Evolutionary conservation across 1,140 invertebrate species (phyloP).

Genomic region (Drosophila mojavensis): DNA sequence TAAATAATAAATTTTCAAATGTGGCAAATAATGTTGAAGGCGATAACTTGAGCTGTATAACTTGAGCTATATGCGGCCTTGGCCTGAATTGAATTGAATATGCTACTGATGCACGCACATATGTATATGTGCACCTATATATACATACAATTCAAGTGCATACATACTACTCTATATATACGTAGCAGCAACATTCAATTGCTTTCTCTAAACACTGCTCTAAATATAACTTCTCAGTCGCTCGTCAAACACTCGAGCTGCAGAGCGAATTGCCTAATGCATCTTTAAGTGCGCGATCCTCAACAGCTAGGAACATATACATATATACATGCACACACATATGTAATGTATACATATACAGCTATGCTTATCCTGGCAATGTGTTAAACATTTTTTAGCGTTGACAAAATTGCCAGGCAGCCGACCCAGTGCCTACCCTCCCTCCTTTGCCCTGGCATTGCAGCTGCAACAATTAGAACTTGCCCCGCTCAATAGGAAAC

Average conservation of each 20-base stretch:
- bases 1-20: slow-evolving; percentile 42
- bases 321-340: background rate
- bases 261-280: slow-evolving; percentile 30
- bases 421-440: slow-evolving; percentile 8
- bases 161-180: background rate
- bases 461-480: slow-evolving; percentile 76
- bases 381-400: slow-evolving; percentile 80
- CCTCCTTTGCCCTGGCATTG: slow-evolving; percentile 26
- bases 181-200: slow-evolving; percentile 26
- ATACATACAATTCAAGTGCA: no score
- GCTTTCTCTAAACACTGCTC: slow-evolving; percentile 11
- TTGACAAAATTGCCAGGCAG: slow-evolving; percentile 73
- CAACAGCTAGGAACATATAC: background rate
- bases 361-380: slow-evolving; percentile 49
- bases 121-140: background rate
- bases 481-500: slow-evolving; percentile 58
- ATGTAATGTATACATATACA: background rate
- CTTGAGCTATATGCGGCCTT: slow-evolving; percentile 23
- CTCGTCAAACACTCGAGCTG: slow-evolving; percentile 5
- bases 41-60: background rate
- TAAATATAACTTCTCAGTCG: slow-evolving; percentile 6
- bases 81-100: slow-evolving; percentile 24
- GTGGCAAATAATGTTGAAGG: slow-evolving; percentile 5
- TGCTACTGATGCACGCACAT: slow-evolving; percentile 1
- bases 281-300: slow-evolving; percentile 32